A percentile compares a stretch with the other conserved stretches of the same genome.
phyloP scores from a whole-genome alignment of 1,140 invertebrate genomes.

The Rhopalosiphum maidis region DNA sequence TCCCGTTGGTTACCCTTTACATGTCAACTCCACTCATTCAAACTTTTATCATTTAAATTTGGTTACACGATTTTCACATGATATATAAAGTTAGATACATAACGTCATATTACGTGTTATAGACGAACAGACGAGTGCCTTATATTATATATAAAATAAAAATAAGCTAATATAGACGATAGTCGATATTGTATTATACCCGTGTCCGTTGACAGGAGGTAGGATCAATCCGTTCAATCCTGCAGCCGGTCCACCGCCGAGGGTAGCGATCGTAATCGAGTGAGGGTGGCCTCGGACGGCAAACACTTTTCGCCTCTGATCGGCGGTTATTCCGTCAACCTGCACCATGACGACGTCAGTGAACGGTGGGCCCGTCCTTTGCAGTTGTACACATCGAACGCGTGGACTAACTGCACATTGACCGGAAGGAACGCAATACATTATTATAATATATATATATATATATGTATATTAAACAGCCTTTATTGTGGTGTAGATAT shows the following conservation, averaged over 20 bases:
- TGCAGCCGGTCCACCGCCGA: neutral
- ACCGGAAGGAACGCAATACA: neutral
- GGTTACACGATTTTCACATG: no score
- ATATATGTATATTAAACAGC: neutral
- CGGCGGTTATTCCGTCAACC: neutral
- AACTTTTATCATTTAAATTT: no score
- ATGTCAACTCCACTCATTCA: no score
- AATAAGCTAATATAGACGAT: no score
- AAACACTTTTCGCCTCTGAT: neutral
- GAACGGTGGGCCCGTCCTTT: neutral
- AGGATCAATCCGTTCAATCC: neutral
- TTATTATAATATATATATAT: neutral
- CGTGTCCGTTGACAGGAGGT: neutral
- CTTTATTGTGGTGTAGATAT: neutral
- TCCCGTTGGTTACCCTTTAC: no score
- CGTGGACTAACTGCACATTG: neutral
- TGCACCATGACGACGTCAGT: neutral
- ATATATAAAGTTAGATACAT: no score
- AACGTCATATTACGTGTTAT: no score
- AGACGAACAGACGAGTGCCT: no score
- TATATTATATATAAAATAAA: no score
- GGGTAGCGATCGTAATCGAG: constrained; percentile 7
- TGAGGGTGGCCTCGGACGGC: constrained; percentile 6
- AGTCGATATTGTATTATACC: neutral
- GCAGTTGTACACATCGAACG: neutral